Evolutionary conservation across 64 coral and sea anemone species (phyloP).

Genomic region (Catalaphyllia jardinei): DNA sequence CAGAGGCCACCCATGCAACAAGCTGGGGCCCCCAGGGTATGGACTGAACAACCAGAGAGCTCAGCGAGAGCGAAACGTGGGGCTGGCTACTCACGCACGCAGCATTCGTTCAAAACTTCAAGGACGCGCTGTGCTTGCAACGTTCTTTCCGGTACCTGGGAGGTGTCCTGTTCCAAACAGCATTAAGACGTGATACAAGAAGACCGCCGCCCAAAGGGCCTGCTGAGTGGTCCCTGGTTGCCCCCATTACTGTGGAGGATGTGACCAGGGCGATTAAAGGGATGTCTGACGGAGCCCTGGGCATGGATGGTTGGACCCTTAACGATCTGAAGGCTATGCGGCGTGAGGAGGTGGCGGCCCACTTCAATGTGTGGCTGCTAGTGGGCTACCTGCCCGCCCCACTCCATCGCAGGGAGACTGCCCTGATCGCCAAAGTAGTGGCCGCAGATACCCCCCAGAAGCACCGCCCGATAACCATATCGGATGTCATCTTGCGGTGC

Average conservation of each 20-base stretch:
- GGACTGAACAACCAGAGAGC: too few species aligned
- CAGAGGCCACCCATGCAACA: too few species aligned
- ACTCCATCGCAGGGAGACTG: neutral
- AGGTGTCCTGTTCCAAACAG: neutral
- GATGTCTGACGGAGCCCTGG: neutral
- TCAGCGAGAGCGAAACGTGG: neutral
- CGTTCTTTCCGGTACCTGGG: neutral
- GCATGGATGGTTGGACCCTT: neutral
- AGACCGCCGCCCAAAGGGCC: neutral
- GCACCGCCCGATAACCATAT: neutral
- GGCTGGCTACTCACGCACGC: neutral
- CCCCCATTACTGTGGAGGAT: neutral
- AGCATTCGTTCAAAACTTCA: neutral
- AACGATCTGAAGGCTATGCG: neutral
- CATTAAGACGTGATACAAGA: neutral
- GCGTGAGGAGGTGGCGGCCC: neutral
- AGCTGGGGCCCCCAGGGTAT: too few species aligned
- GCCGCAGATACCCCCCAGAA: neutral
- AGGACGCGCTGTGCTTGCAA: neutral
- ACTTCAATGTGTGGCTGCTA: conserved; percentile 2
- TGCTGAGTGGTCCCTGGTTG: neutral
- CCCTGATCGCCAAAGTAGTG: neutral
- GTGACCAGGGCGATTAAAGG: neutral
- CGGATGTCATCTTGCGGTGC: neutral
- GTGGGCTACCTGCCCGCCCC: neutral